These are phyloP conservation scores for Drosophila lacertosa DNA, from an alignment of 1,140 invertebrate species.

Conservation along the genomic window DNA sequence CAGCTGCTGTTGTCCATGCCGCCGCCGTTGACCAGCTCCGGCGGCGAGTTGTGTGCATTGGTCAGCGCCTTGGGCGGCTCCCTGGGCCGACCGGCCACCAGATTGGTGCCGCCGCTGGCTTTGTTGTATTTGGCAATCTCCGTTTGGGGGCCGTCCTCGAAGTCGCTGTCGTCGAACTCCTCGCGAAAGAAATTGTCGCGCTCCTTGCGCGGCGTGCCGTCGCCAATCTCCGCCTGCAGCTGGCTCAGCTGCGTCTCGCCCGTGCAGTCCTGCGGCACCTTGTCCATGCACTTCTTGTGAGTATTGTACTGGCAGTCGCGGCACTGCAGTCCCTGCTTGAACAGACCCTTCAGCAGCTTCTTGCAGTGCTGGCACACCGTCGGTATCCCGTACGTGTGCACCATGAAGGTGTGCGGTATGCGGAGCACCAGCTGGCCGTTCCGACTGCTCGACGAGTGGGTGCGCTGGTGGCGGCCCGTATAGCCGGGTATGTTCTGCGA, in stretches of 20 bases:
- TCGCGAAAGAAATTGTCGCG: constrained; percentile 86
- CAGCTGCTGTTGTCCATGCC: constrained; percentile 35
- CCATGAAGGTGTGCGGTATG: constrained; percentile 95
- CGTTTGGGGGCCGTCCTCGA: constrained; percentile 73
- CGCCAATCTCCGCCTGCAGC: constrained; percentile 84
- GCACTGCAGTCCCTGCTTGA: constrained; percentile 98
- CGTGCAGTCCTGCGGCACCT: constrained; percentile 97
- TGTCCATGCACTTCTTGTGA: constrained; percentile 98
- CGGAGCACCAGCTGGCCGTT: constrained; percentile 85
- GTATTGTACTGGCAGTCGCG: constrained; percentile 99
- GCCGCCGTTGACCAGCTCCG: constrained; percentile 69
- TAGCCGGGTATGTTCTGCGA: constrained; percentile 60
- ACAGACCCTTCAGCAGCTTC: constrained; percentile 96
- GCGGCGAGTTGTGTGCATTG: constrained; percentile 77
- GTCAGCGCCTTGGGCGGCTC: constrained; percentile 68
- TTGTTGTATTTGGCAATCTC: constrained; percentile 61
- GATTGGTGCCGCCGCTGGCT: constrained; percentile 41
- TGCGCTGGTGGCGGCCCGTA: constrained; percentile 85
- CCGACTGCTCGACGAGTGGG: constrained; percentile 90
- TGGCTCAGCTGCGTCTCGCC: constrained; percentile 88
- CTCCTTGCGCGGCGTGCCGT: constrained; percentile 88
- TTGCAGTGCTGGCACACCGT: constrained; percentile 98
- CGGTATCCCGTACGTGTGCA: constrained; percentile 97
- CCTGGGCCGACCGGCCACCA: constrained; percentile 61
- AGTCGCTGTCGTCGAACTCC: constrained; percentile 89